A percentile compares a stretch with the other conserved stretches of the same genome.
Conservation (phyloP, 1,140 invertebrate species). For the Calliopsis andreniformis region DNA sequence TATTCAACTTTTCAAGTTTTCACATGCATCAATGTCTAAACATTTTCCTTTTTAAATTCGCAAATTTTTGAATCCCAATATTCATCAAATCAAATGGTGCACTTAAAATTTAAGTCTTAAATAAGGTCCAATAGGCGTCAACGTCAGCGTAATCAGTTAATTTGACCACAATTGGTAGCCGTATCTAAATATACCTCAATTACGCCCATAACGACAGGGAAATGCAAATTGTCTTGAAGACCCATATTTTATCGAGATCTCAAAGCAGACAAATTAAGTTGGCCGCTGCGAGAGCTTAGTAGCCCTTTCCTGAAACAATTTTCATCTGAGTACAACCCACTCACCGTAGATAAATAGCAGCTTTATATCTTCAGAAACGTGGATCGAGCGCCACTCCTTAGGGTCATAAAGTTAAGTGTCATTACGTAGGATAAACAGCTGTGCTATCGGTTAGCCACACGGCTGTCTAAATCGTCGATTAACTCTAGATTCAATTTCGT, state of each 20-base stretch:
- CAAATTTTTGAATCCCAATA: no score
- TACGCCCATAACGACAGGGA: not conserved
- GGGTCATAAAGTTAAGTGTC: not conserved
- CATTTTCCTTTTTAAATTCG: no score
- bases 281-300: no score
- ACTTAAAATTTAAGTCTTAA: no score
- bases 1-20: no score
- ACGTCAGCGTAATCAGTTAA: not conserved
- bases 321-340: not conserved
- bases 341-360: not conserved
- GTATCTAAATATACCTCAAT: not conserved
- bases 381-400: not conserved
- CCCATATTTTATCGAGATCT: not conserved
- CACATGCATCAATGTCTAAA: no score
- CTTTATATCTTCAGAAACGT: not conserved
- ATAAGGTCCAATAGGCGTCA: no score
- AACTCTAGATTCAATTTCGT: no score
- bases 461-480: not conserved
- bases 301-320: no score
- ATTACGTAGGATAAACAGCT: not conserved
- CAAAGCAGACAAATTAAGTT: not conserved
- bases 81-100: no score
- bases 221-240: conserved; percentile 12
- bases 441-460: not conserved
- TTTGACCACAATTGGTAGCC: not conserved